Percentiles rank a stretch among this genome's conserved stretches.
Evolutionary conservation across 2,888 invertebrate genomes (phyloP).

Genomic region (Xylocampa areola): DNA sequence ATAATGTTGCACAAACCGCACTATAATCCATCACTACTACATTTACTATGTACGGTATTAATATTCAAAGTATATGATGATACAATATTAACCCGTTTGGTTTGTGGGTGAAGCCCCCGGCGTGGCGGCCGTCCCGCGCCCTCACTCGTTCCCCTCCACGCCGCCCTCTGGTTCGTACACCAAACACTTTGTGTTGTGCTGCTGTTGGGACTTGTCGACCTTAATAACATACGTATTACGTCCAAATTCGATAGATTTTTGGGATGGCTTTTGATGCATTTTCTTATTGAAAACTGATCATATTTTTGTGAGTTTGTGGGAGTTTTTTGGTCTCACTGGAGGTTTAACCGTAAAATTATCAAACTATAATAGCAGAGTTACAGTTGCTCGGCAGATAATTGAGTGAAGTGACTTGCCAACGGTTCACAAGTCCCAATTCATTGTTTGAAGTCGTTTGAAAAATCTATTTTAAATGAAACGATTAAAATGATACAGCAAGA

Average conservation of each 20-base stretch:
- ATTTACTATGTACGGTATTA: too few species aligned
- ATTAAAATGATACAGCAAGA: too few species aligned
- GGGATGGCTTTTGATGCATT: too few species aligned
- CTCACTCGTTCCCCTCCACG: slow-evolving; percentile 89
- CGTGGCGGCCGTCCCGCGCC: slow-evolving; percentile 75
- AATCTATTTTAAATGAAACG: too few species aligned
- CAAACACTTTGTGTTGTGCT: slow-evolving; percentile 39
- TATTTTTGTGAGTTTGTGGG: too few species aligned
- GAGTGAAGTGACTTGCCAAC: too few species aligned
- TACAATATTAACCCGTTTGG: slow-evolving; percentile 27
- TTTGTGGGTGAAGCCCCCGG: slow-evolving; percentile 64
- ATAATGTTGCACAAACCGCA: too few species aligned
- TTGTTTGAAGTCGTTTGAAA: slow-evolving; percentile 42
- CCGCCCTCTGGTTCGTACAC: slow-evolving; percentile 90
- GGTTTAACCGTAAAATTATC: neutral
- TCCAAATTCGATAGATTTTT: slow-evolving; percentile 14
- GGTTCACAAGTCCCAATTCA: slow-evolving; percentile 28
- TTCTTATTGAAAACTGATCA: too few species aligned
- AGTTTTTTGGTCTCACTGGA: too few species aligned
- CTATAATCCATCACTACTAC: too few species aligned
- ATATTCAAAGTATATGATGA: too few species aligned
- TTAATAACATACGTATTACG: neutral
- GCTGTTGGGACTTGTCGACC: slow-evolving; percentile 45
- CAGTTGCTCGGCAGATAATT: too few species aligned
- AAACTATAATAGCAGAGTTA: neutral